Evolutionary conservation across 1,140 invertebrate genomes (phyloP).

Genomic region (Gonioctena quinquepunctata): DNA sequence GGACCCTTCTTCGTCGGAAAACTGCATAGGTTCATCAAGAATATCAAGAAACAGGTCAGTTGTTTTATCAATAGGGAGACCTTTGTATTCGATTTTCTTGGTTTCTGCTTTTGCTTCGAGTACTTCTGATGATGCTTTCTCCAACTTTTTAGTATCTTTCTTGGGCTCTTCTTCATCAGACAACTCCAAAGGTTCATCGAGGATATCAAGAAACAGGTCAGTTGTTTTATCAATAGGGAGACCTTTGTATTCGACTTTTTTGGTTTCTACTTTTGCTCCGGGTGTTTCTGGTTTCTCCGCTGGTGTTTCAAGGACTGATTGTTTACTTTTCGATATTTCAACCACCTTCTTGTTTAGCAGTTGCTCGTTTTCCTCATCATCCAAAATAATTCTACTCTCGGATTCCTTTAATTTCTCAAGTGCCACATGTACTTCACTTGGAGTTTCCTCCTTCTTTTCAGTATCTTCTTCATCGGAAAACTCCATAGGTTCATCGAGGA

Average conservation of each 20-base stretch:
- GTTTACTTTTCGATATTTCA: not conserved
- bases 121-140: not conserved
- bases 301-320: not conserved
- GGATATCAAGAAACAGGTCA: slow-evolving; percentile 55
- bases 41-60: slow-evolving; percentile 55
- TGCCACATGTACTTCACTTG: not conserved
- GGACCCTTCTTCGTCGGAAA: slow-evolving; percentile 22
- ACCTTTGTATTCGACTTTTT: slow-evolving; percentile 47
- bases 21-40: slow-evolving; percentile 57
- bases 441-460: not conserved
- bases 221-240: slow-evolving; percentile 57
- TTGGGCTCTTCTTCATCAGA: slow-evolving; percentile 29
- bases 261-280: not conserved
- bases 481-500: slow-evolving; percentile 60
- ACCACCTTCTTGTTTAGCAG: no score
- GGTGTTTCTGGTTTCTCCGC: no score
- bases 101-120: not conserved
- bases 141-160: no score
- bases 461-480: slow-evolving; percentile 42
- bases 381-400: not conserved
- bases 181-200: slow-evolving; percentile 56
- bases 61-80: slow-evolving; percentile 57
- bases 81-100: slow-evolving; percentile 46
- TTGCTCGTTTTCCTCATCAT: not conserved
- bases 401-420: not conserved